These are phyloP conservation scores for Pavo muticus DNA, from an alignment of 2,113 vertebrate genomes.

Conservation along the genomic window DNA sequence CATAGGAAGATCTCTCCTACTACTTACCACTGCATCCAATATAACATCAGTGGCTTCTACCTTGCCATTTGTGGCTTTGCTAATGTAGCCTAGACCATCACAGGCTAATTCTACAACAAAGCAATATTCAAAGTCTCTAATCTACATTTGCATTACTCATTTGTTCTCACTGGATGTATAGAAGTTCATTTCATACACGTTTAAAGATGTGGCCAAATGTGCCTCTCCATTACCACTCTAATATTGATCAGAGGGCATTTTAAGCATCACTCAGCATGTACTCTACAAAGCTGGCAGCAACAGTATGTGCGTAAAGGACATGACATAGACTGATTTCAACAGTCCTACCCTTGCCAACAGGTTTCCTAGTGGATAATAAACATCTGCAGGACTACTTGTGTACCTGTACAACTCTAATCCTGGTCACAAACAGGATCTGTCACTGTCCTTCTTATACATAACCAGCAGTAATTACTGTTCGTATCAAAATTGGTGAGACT, in stretches of 20 bases:
- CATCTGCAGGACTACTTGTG: not conserved
- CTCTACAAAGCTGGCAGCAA: not conserved
- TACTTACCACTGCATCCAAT: not conserved
- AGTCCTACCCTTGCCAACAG: not conserved
- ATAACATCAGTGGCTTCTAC: not conserved
- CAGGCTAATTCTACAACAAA: not conserved
- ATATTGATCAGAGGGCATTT: not conserved
- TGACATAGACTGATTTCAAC: not conserved
- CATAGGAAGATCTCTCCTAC: not conserved
- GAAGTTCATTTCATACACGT: not conserved
- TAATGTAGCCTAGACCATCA: not conserved
- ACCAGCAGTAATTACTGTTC: not conserved
- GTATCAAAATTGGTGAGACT: not conserved
- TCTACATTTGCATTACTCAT: not conserved
- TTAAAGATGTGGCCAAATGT: not conserved
- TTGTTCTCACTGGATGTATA: not conserved
- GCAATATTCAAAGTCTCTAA: not conserved
- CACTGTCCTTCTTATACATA: not conserved
- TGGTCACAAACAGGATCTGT: not conserved
- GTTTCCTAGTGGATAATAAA: conserved; percentile 1
- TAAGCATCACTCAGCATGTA: not conserved
- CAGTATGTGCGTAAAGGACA: not conserved
- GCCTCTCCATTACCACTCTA: not conserved
- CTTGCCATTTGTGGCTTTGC: not conserved
- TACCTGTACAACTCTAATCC: not conserved